Conservation (phyloP, 2,888 invertebrate species). For the Mythimna vitellina region DNA sequence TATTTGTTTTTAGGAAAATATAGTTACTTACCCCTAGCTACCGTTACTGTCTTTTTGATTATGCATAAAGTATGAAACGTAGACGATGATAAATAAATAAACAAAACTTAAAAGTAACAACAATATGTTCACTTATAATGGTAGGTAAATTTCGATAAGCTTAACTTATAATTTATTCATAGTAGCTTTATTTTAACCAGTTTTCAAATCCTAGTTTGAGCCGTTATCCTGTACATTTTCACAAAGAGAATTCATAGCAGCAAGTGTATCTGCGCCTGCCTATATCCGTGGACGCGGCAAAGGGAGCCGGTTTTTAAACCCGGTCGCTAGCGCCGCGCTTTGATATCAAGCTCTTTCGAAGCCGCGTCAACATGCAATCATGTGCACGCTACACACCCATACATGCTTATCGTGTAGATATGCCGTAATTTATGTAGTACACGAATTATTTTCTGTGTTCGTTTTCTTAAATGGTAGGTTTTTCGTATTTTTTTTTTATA, state of each 20-base stretch:
- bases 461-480: conserved; percentile 9
- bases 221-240: conserved; percentile 13
- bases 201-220: conserved; percentile 7
- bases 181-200: conserved; percentile 2
- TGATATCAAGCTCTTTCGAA: conserved; percentile 78
- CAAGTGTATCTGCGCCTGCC: conserved; percentile 63
- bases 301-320: conserved; percentile 74
- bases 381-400: conserved; percentile 68
- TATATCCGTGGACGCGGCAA: conserved; percentile 74
- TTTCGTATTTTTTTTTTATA: conserved; percentile 28
- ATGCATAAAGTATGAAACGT: no score
- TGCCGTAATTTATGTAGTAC: conserved; percentile 59
- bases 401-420: conserved; percentile 55
- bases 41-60: no score
- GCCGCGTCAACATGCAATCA: conserved; percentile 75
- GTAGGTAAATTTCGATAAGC: not conserved
- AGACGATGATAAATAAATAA: no score
- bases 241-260: conserved; percentile 46
- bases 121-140: not conserved
- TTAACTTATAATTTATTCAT: not conserved
- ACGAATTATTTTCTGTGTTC: conserved; percentile 41
- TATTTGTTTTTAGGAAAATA: no score
- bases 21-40: no score
- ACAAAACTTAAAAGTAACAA: no score
- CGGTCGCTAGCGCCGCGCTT: conserved; percentile 73